These are phyloP conservation scores for Apamea sordens DNA, from an alignment of 2,888 invertebrate species.

Conservation along the genomic window DNA sequence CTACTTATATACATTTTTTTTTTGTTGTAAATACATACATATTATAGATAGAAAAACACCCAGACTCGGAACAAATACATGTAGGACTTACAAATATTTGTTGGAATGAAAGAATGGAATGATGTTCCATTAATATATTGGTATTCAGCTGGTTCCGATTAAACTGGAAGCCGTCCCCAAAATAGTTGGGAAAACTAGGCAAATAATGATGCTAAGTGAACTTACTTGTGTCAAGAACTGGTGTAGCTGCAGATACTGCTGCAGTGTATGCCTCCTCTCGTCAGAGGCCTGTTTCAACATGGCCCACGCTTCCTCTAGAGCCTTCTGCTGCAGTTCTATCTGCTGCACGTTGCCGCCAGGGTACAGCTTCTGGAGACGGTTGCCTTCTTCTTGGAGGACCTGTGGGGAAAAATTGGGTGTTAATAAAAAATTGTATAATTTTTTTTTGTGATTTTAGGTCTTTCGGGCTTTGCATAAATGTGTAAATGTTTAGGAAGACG, in stretches of 20 bases:
- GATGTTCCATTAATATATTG: no score
- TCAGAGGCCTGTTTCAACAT: conserved; percentile 95
- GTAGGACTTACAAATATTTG: no score
- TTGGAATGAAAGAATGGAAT: no score
- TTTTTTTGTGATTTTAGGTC: not conserved
- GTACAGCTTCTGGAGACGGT: conserved; percentile 95
- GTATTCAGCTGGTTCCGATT: no score
- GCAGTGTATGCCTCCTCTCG: conserved; percentile 94
- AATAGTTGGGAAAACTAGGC: no score
- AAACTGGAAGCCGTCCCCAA: no score
- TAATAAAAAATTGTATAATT: not conserved
- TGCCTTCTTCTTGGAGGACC: conserved; percentile 97
- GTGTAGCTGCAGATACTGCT: conserved; percentile 97
- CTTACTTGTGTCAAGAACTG: conserved; percentile 93
- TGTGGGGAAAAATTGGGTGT: conserved; percentile 71
- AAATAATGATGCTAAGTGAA: no score
- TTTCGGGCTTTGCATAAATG: not conserved
- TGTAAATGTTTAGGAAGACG: no score
- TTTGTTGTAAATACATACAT: no score
- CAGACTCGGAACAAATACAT: no score
- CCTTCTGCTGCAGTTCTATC: conserved; percentile 96
- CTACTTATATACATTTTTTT: no score
- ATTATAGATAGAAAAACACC: no score
- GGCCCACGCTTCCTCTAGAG: conserved; percentile 96
- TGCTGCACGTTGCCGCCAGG: conserved; percentile 97